Evolutionary conservation across 2,797 vertebrate genomes (phyloP).

Genomic region (Zenarchopterus dispar): DNA sequence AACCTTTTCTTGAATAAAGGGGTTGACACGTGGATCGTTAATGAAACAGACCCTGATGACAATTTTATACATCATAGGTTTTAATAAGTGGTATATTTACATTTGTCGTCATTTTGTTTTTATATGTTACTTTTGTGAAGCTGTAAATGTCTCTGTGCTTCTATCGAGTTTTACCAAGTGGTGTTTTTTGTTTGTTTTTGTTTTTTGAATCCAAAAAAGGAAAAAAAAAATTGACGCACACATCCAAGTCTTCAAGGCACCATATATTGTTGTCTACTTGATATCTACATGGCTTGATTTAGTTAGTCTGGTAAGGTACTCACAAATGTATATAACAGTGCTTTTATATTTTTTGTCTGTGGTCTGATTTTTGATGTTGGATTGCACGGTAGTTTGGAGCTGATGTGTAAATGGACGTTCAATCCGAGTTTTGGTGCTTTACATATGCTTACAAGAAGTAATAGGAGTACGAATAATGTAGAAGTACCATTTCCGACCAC

Average conservation of each 20-base stretch:
- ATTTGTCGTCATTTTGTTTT: slow-evolving; percentile 69
- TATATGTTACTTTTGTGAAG: slow-evolving; percentile 71
- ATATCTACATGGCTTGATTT: slow-evolving; percentile 69
- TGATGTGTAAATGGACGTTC: slow-evolving; percentile 52
- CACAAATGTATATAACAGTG: slow-evolving; percentile 71
- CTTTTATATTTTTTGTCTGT: slow-evolving; percentile 73
- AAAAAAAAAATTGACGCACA: slow-evolving; percentile 46
- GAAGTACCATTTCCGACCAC: too few species aligned
- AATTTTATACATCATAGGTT: slow-evolving; percentile 65
- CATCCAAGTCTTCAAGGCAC: slow-evolving; percentile 63
- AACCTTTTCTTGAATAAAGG: slow-evolving; percentile 46
- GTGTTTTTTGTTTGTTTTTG: too few species aligned
- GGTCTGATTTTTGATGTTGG: slow-evolving; percentile 59
- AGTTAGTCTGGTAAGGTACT: slow-evolving; percentile 76
- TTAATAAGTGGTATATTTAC: slow-evolving; percentile 66
- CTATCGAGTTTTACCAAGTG: slow-evolving; percentile 71
- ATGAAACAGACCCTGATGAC: slow-evolving; percentile 43
- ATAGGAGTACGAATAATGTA: slow-evolving; percentile 56
- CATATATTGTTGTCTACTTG: slow-evolving; percentile 58
- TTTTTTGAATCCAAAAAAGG: slow-evolving; percentile 53
- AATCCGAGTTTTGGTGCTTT: slow-evolving; percentile 66
- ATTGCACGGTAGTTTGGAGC: slow-evolving; percentile 64
- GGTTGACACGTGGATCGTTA: slow-evolving; percentile 55
- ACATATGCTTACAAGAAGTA: slow-evolving; percentile 54
- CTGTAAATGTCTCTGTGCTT: slow-evolving; percentile 77